Evolutionary conservation across 1,140 invertebrate genomes (phyloP).

Genomic region (Tetranychus cinnabarinus): DNA sequence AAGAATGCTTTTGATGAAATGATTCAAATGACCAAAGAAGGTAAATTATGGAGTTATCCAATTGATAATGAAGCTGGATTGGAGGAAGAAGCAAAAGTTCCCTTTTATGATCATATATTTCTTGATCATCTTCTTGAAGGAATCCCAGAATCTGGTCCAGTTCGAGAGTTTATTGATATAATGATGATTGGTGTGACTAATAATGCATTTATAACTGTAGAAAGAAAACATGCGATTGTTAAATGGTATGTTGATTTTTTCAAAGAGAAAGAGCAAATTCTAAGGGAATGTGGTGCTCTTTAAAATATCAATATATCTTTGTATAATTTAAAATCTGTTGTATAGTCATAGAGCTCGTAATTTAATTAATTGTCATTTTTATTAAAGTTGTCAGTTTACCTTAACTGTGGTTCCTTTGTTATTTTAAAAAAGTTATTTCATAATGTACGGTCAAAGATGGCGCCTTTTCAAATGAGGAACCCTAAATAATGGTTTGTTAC

Average conservation of each 20-base stretch:
- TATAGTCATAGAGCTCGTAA: too few relatives aligned
- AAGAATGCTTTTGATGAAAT: constrained; percentile 72
- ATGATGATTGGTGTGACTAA: constrained; percentile 79
- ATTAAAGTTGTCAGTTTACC: too few relatives aligned
- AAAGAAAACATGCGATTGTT: constrained; percentile 72
- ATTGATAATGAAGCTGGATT: constrained; percentile 89
- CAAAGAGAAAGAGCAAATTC: constrained; percentile 42
- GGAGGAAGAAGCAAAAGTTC: constrained; percentile 46
- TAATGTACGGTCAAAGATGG: too few relatives aligned
- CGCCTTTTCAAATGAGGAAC: too few relatives aligned
- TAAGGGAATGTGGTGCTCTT: constrained; percentile 31
- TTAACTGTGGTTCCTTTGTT: too few relatives aligned
- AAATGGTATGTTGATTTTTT: constrained; percentile 83
- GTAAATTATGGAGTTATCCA: constrained; percentile 88
- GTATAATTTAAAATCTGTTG: too few relatives aligned
- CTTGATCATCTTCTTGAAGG: constrained; percentile 62
- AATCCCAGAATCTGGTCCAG: constrained; percentile 67
- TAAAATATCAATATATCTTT: not conserved
- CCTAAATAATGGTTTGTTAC: too few relatives aligned
- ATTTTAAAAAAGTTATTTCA: too few relatives aligned
- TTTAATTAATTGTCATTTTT: too few relatives aligned
- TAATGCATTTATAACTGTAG: constrained; percentile 65
- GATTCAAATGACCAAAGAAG: constrained; percentile 76
- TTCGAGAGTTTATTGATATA: constrained; percentile 89
- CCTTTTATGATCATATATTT: constrained; percentile 81